These are phyloP conservation scores for Machimus atricapillus DNA, from an alignment of 2,888 invertebrate genomes.

Conservation along the genomic window DNA sequence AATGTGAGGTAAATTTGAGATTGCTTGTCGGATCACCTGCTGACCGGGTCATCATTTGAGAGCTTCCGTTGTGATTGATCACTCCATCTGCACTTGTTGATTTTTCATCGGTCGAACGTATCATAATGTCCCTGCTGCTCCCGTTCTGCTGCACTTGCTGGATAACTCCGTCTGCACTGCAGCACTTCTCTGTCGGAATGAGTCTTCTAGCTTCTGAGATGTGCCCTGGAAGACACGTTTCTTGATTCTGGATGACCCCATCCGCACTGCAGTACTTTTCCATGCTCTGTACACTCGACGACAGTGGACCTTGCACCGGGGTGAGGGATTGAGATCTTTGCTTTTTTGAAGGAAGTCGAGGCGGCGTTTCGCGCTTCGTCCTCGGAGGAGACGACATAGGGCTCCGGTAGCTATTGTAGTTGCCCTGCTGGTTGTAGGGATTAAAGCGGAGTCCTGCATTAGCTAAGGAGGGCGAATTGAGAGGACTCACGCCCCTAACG, in stretches of 20 bases:
- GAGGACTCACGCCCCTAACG: slow-evolving; percentile 60
- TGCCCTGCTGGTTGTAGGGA: slow-evolving; percentile 53
- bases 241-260: slow-evolving; percentile 68
- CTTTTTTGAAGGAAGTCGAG: slow-evolving; percentile 67
- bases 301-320: slow-evolving; percentile 65
- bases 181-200: slow-evolving; percentile 66
- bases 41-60: slow-evolving; percentile 62
- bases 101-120: slow-evolving; percentile 60
- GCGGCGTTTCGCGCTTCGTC: slow-evolving; percentile 63
- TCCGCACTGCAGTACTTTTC: slow-evolving; percentile 76
- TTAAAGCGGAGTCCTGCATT: slow-evolving; percentile 60
- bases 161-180: slow-evolving; percentile 74
- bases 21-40: slow-evolving; percentile 53
- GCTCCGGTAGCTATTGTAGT: slow-evolving; percentile 58
- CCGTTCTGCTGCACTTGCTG: slow-evolving; percentile 55
- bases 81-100: slow-evolving; percentile 66
- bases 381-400: slow-evolving; percentile 69
- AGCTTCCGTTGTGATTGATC: slow-evolving; percentile 56
- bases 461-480: slow-evolving; percentile 61
- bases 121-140: slow-evolving; percentile 40
- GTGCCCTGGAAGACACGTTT: slow-evolving; percentile 35
- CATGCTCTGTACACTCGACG: slow-evolving; percentile 49
- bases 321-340: slow-evolving; percentile 83
- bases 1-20: slow-evolving; percentile 67
- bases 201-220: slow-evolving; percentile 49